Conservation (phyloP, 2,797 vertebrate genomes). For the Molossus molossus region DNA sequence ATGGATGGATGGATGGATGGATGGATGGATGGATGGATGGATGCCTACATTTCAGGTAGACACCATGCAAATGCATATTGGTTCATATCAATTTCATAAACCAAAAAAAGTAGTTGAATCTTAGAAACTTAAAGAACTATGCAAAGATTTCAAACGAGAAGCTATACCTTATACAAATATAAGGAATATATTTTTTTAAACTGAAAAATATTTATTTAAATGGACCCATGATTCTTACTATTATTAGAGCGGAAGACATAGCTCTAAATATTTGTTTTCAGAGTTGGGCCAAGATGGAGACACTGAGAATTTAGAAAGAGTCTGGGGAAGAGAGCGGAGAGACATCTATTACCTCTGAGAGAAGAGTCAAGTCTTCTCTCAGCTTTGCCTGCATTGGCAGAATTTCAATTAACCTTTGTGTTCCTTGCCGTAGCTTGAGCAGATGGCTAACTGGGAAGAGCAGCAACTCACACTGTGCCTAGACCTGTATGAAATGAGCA, state of each 20-base stretch:
- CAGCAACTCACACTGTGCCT: not conserved
- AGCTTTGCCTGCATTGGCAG: not conserved
- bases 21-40: not conserved
- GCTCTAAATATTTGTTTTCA: not conserved
- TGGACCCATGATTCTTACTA: not conserved
- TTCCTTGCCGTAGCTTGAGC: not conserved
- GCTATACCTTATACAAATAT: not conserved
- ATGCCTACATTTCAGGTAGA: conserved; percentile 9
- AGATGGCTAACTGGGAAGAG: not conserved
- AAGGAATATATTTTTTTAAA: not conserved
- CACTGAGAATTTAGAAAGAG: not conserved
- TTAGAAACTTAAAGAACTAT: conserved; percentile 52
- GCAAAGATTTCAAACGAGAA: conserved; percentile 35
- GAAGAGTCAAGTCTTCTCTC: not conserved
- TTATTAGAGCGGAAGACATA: not conserved
- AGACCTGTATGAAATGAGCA: not conserved
- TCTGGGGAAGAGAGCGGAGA: not conserved
- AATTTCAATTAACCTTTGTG: conserved; percentile 28
- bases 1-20: not conserved
- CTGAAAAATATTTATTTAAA: conserved; percentile 14
- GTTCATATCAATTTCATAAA: conserved; percentile 40
- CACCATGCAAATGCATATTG: not conserved
- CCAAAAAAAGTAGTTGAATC: conserved; percentile 3
- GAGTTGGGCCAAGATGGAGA: not conserved
- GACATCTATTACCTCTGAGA: not conserved